Conservation (phyloP, 2,888 invertebrate species). For the Prionchulus punctatus region DNA sequence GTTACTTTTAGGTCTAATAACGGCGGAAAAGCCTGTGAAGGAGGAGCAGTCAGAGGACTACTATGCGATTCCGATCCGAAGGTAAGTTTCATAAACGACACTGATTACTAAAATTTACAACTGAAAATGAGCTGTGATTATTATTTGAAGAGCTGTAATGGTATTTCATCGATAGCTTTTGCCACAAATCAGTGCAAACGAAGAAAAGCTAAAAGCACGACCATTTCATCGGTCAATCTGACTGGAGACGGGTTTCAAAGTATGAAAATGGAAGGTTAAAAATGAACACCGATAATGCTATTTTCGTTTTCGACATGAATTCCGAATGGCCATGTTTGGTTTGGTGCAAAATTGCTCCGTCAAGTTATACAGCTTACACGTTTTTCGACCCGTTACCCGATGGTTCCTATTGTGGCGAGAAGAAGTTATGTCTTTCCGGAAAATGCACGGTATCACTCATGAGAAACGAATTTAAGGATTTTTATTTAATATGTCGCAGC, state of each 20-base stretch:
- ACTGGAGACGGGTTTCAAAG: neutral
- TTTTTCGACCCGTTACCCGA: conserved; percentile 9
- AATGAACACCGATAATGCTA: no score
- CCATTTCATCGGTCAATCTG: neutral
- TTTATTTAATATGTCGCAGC: no score
- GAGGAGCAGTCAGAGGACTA: neutral
- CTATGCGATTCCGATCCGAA: neutral
- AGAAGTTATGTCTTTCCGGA: conserved; percentile 5
- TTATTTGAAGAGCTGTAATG: no score
- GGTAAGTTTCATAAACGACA: neutral
- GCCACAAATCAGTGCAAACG: no score
- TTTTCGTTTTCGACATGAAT: neutral
- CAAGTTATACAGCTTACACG: conserved; percentile 2
- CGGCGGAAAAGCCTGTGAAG: neutral
- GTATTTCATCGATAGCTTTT: no score
- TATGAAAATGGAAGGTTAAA: no score
- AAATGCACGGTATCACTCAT: conserved; percentile 8
- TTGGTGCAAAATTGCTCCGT: conserved; percentile 1
- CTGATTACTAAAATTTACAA: neutral
- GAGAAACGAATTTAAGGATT: no score
- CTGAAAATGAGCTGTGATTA: no score
- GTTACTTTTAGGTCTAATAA: neutral
- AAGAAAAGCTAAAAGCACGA: neutral
- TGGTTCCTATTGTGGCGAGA: conserved; percentile 3
- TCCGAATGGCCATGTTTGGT: neutral